Conservation (phyloP, 2,797 vertebrate species). For the Tokudaia tokunoshimensis region DNA sequence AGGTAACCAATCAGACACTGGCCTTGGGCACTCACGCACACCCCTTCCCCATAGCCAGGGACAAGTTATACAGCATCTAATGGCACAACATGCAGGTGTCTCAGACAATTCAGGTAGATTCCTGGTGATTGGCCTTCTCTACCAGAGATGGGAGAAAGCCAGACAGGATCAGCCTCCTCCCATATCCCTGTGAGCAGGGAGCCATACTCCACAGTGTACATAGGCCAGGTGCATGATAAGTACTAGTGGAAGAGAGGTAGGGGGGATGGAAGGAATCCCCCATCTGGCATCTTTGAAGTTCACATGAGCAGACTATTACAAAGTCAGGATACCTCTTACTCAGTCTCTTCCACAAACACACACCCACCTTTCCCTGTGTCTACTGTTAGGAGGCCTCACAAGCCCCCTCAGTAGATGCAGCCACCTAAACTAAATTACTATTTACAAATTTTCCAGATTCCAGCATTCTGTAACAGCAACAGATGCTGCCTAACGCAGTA, state of each 20-base stretch:
- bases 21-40: background rate
- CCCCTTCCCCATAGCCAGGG: background rate
- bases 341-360: too few species aligned
- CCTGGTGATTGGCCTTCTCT: background rate
- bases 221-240: background rate
- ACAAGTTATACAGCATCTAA: rapidly evolving
- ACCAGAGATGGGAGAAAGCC: background rate
- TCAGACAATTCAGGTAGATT: background rate
- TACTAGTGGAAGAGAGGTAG: background rate
- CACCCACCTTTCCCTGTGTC: background rate
- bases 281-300: background rate
- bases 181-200: background rate
- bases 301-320: background rate
- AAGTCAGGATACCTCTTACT: background rate
- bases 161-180: background rate
- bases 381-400: rapidly evolving
- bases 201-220: background rate
- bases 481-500: background rate
- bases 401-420: background rate
- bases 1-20: background rate
- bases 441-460: background rate
- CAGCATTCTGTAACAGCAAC: background rate
- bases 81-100: background rate
- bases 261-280: background rate
- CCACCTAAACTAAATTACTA: background rate